Evolutionary conservation across 2,888 invertebrate species (phyloP).

Genomic region (Machimus rusticus): DNA sequence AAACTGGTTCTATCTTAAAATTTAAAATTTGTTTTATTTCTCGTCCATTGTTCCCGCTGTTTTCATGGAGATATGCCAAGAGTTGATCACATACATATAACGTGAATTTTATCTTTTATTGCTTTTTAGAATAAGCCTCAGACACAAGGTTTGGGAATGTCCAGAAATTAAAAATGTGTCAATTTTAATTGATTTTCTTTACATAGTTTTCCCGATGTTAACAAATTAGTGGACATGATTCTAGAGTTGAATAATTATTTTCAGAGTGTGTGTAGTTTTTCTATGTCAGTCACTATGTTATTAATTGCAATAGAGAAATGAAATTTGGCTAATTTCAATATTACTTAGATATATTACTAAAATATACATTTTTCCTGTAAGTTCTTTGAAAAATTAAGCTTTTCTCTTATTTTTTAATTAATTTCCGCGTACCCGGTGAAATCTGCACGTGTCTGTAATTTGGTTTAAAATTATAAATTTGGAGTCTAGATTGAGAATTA

Average conservation of each 20-base stretch:
- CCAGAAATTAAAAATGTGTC: neutral
- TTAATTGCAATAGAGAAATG: neutral
- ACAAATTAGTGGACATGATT: neutral
- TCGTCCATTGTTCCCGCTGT: neutral
- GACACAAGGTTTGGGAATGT: neutral
- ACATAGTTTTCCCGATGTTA: neutral
- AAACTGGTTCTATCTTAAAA: neutral
- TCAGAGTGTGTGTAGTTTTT: neutral
- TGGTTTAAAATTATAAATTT: too few species aligned
- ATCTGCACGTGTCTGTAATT: too few species aligned
- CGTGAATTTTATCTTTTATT: neutral
- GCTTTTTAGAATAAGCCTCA: neutral
- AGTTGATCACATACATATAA: neutral
- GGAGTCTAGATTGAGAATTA: too few species aligned
- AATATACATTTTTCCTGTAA: too few species aligned
- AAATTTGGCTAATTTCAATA: too few species aligned
- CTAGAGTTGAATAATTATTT: neutral
- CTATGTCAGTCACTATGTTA: neutral
- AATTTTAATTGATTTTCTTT: neutral
- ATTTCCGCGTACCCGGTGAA: too few species aligned
- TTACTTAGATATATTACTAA: too few species aligned
- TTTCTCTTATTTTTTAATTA: too few species aligned
- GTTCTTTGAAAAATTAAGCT: too few species aligned
- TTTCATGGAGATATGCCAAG: neutral
- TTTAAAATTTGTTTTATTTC: neutral